Evolutionary conservation across 2,888 invertebrate species (phyloP).

Genomic region (Thyatira batis): DNA sequence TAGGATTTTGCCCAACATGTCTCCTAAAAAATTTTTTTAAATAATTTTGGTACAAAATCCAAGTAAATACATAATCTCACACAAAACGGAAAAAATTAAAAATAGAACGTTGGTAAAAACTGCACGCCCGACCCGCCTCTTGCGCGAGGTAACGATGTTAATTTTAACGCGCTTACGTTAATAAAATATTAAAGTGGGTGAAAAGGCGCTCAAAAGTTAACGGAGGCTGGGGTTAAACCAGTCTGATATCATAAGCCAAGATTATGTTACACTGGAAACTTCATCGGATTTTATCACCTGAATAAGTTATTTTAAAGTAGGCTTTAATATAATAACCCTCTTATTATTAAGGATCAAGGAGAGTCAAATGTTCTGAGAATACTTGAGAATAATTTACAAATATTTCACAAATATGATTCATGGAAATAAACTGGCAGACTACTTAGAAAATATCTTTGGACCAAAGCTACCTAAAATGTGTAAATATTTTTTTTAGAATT

Average conservation of each 20-base stretch:
- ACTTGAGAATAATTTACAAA: too few species aligned
- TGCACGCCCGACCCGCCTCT: slow-evolving; percentile 33
- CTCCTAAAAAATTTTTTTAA: too few species aligned
- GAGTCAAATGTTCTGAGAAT: not conserved
- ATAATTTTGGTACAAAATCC: too few species aligned
- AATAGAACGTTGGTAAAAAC: slow-evolving; percentile 48
- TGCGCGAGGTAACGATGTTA: slow-evolving; percentile 49
- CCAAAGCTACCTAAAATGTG: too few species aligned
- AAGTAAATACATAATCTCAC: not conserved
- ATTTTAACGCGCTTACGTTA: slow-evolving; percentile 54
- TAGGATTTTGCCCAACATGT: too few species aligned
- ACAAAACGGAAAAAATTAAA: slow-evolving; percentile 34
- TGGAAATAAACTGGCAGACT: too few species aligned
- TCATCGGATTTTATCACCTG: slow-evolving; percentile 2
- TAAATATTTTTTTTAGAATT: too few species aligned
- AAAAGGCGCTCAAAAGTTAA: slow-evolving; percentile 42
- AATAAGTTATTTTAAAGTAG: not conserved
- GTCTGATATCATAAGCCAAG: slow-evolving; percentile 36
- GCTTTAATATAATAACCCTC: not conserved
- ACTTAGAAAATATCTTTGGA: too few species aligned
- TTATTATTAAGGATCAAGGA: not conserved
- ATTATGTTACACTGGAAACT: slow-evolving; percentile 25
- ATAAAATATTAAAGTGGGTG: slow-evolving; percentile 59
- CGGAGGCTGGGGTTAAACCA: slow-evolving; percentile 36
- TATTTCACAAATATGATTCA: too few species aligned